Evolutionary conservation across 1,140 invertebrate genomes (phyloP).

Genomic region (Calycopis cecrops): DNA sequence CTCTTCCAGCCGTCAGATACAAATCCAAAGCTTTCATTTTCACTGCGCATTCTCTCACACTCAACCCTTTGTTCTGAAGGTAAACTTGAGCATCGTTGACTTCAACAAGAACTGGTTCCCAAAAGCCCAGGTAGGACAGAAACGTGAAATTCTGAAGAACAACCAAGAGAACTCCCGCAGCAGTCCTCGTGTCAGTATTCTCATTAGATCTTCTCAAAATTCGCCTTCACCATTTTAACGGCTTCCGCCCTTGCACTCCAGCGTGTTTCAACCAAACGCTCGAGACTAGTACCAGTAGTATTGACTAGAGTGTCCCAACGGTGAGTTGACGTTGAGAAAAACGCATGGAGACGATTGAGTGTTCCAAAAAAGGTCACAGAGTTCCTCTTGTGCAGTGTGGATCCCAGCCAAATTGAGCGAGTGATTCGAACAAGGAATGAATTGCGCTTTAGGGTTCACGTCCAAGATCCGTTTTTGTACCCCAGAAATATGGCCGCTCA

Average conservation of each 20-base stretch:
- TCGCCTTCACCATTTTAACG: constrained; percentile 12
- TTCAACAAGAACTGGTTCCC: constrained; percentile 9
- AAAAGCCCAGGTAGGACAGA: constrained; percentile 8
- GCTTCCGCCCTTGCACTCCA: constrained; percentile 12
- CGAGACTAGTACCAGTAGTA: neutral
- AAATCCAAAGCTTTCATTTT: constrained; percentile 5
- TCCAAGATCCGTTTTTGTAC: constrained; percentile 5
- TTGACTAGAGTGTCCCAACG: constrained; percentile 1
- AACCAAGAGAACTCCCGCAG: constrained; percentile 5
- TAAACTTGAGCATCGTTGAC: constrained; percentile 12
- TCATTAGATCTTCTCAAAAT: constrained; percentile 1
- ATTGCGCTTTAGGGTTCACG: constrained; percentile 7
- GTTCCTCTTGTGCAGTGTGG: neutral
- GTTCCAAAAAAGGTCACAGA: constrained; percentile 13
- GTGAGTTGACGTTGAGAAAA: constrained; percentile 12
- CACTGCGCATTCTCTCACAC: neutral
- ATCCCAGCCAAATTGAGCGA: neutral
- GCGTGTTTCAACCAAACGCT: constrained; percentile 3
- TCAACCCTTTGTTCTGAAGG: constrained; percentile 7
- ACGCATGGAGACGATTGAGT: neutral
- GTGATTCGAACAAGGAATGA: constrained; percentile 3
- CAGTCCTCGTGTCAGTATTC: constrained; percentile 7
- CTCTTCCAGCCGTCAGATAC: neutral
- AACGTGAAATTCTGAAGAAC: constrained; percentile 9
- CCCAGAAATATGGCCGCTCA: neutral